These are phyloP conservation scores for Alloscopus bannaensis DNA, from an alignment of 2,888 invertebrate species.

Conservation along the genomic window DNA sequence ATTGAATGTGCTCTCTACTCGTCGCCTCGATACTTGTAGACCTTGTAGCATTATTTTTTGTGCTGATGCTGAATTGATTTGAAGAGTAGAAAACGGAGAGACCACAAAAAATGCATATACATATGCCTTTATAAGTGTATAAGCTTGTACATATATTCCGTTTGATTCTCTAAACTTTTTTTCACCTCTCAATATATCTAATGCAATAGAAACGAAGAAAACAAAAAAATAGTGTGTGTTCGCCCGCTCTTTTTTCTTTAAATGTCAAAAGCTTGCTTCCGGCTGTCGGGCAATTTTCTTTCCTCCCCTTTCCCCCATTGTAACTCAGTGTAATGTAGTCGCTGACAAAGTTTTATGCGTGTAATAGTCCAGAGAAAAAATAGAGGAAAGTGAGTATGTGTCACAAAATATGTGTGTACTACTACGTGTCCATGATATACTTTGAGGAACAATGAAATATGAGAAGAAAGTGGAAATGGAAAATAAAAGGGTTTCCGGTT, in stretches of 20 bases:
- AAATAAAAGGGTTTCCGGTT: slow-evolving; percentile 54
- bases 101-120: too few species aligned
- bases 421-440: too few species aligned
- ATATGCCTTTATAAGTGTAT: too few species aligned
- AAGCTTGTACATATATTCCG: too few species aligned
- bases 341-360: slow-evolving; percentile 25
- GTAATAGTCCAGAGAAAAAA: too few species aligned
- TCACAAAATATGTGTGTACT: too few species aligned
- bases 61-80: slow-evolving; percentile 10
- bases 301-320: slow-evolving; percentile 6
- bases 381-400: too few species aligned
- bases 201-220: slow-evolving; percentile 10
- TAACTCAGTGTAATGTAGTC: slow-evolving; percentile 16
- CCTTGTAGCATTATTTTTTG: slow-evolving; percentile 8
- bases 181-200: too few species aligned
- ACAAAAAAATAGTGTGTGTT: slow-evolving; percentile 18
- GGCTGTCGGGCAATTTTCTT: slow-evolving; percentile 21
- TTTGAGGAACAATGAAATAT: slow-evolving; percentile 50
- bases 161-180: slow-evolving; percentile 10
- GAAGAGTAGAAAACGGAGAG: too few species aligned
- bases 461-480: slow-evolving; percentile 42
- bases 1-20: slow-evolving; percentile 13
- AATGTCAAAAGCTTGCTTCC: slow-evolving; percentile 33
- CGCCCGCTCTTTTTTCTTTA: slow-evolving; percentile 9
- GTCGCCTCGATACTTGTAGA: too few species aligned